Conservation (phyloP, 2,113 vertebrate species). For the Tinamus guttatus region DNA sequence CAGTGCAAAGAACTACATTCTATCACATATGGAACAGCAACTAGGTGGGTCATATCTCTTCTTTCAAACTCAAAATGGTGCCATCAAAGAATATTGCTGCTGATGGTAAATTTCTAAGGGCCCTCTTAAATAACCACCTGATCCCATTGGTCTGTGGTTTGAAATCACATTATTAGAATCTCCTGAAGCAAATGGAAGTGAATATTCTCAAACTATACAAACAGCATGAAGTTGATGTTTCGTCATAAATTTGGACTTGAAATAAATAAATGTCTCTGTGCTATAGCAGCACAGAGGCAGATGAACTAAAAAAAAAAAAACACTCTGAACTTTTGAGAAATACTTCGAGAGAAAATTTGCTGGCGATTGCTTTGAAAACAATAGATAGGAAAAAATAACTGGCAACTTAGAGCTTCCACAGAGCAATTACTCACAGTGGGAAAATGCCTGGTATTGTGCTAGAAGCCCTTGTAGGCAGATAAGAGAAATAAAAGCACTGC, state of each 20-base stretch:
- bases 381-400: not conserved
- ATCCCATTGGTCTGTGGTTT: not conserved
- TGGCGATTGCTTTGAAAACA: not conserved
- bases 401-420: not conserved
- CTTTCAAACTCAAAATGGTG: not conserved
- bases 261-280: not conserved
- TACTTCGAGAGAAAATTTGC: not conserved
- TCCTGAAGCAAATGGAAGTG: not conserved
- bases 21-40: not conserved
- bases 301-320: not conserved
- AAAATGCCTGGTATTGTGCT: not conserved
- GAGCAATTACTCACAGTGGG: not conserved
- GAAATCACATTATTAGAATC: not conserved
- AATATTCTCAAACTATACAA: not conserved
- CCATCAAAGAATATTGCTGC: not conserved
- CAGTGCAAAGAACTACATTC: not conserved
- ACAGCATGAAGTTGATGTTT: not conserved
- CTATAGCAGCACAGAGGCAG: not conserved
- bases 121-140: not conserved
- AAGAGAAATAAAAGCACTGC: not conserved
- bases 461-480: not conserved
- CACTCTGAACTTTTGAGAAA: fast-evolving
- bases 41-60: not conserved
- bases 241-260: not conserved
- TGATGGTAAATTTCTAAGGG: not conserved